These are phyloP conservation scores for Cosmia trapezina DNA, from an alignment of 2,888 invertebrate genomes.

Conservation along the genomic window DNA sequence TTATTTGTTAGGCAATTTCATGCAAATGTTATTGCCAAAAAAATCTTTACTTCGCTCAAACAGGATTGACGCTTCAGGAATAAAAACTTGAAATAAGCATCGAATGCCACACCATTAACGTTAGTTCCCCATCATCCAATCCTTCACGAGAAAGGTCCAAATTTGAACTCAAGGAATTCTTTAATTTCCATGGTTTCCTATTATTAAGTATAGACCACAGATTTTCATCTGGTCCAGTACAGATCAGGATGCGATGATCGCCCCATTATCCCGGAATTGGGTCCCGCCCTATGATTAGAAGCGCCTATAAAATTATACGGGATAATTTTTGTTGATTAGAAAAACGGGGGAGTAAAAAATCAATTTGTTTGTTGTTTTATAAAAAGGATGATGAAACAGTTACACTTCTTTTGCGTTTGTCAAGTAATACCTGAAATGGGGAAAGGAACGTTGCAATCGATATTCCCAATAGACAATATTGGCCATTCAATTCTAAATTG, in stretches of 20 bases:
- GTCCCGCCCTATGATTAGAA: conserved; percentile 67
- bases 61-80: background rate
- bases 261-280: conserved; percentile 60
- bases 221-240: conserved; percentile 53
- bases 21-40: no score
- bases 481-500: background rate
- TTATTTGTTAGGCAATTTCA: no score
- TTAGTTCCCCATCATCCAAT: conserved; percentile 14
- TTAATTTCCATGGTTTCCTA: conserved; percentile 57
- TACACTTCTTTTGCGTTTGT: background rate
- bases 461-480: background rate
- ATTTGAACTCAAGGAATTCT: conserved; percentile 49
- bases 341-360: conserved; percentile 44
- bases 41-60: no score
- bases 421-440: background rate
- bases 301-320: conserved; percentile 57
- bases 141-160: conserved; percentile 39
- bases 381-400: conserved; percentile 4
- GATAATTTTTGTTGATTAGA: conserved; percentile 53
- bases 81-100: conserved; percentile 3
- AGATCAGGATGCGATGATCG: conserved; percentile 54
- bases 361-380: conserved; percentile 59
- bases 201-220: conserved; percentile 56
- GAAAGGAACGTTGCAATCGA: background rate
- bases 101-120: conserved; percentile 27